These are phyloP conservation scores for Idaea dimidiata DNA, from an alignment of 2,888 invertebrate species.

Conservation along the genomic window DNA sequence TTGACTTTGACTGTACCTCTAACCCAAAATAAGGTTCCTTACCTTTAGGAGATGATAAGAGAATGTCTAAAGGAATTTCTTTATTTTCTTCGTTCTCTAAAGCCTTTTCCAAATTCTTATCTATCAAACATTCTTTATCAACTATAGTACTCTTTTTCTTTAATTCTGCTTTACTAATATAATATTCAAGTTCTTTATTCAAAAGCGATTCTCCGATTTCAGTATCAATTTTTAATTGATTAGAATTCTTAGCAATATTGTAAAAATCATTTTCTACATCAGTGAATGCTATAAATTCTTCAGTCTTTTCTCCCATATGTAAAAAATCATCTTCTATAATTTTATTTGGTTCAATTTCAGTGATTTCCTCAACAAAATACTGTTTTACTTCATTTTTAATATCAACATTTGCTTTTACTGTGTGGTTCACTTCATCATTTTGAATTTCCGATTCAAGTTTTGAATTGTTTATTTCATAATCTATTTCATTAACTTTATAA, in stretches of 20 bases:
- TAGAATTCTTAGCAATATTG: slow-evolving; percentile 7
- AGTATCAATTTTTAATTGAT: not conserved
- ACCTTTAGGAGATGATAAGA: slow-evolving; percentile 60
- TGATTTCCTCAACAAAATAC: not conserved
- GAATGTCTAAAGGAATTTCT: slow-evolving; percentile 49
- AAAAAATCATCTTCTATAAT: not conserved
- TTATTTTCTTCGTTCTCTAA: slow-evolving; percentile 46
- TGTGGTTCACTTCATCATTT: not conserved
- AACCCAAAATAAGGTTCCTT: slow-evolving; percentile 14
- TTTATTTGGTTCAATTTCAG: not conserved
- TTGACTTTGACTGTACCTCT: too few relatives aligned
- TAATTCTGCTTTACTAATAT: slow-evolving; percentile 21
- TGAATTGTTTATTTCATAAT: not conserved
- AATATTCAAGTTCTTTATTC: slow-evolving; percentile 22
- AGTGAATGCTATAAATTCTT: not conserved
- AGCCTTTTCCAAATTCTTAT: slow-evolving; percentile 59
- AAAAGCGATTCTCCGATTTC: slow-evolving; percentile 1
- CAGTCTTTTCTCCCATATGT: slow-evolving; percentile 3
- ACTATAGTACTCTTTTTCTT: slow-evolving; percentile 17
- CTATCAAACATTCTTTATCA: slow-evolving; percentile 46
- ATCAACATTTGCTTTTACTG: not conserved
- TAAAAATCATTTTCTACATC: slow-evolving; percentile 7
- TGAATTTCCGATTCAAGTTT: not conserved
- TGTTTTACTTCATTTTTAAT: not conserved
- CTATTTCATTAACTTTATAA: too few relatives aligned